These are phyloP conservation scores for Zaprionus camerounensis DNA, from an alignment of 1,140 invertebrate species.

Conservation along the genomic window DNA sequence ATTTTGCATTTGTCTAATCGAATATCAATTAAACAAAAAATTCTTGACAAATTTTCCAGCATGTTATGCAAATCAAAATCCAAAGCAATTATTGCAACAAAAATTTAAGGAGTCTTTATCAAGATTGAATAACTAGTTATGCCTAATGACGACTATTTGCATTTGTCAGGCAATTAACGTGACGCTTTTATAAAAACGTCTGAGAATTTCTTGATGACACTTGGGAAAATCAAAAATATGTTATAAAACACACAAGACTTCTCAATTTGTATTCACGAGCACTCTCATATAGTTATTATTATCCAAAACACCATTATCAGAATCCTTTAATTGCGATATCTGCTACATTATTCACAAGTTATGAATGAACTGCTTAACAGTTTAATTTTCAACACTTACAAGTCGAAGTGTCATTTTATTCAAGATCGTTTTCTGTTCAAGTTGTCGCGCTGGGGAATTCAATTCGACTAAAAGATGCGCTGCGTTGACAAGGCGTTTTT, in stretches of 20 bases:
- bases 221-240: neutral
- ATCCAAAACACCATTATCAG: neutral
- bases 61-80: constrained; percentile 33
- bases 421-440: constrained; percentile 20
- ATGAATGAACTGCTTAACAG: constrained; percentile 26
- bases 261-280: neutral
- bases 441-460: constrained; percentile 48
- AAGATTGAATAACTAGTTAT: constrained; percentile 35
- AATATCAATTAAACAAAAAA: neutral
- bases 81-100: constrained; percentile 12
- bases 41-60: constrained; percentile 12
- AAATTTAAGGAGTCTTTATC: constrained; percentile 14
- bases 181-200: neutral
- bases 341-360: constrained; percentile 16
- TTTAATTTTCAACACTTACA: constrained; percentile 55
- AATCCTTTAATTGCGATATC: neutral
- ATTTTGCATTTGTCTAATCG: constrained; percentile 8
- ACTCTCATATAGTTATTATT: neutral
- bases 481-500: constrained; percentile 63
- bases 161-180: neutral
- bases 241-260: neutral
- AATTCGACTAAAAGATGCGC: constrained; percentile 74
- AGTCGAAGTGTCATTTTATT: constrained; percentile 53
- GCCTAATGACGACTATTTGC: constrained; percentile 4
- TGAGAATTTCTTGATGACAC: neutral